Evolutionary conservation across 2,113 vertebrate species (phyloP).

Genomic region (Nothoprocta perdicaria): DNA sequence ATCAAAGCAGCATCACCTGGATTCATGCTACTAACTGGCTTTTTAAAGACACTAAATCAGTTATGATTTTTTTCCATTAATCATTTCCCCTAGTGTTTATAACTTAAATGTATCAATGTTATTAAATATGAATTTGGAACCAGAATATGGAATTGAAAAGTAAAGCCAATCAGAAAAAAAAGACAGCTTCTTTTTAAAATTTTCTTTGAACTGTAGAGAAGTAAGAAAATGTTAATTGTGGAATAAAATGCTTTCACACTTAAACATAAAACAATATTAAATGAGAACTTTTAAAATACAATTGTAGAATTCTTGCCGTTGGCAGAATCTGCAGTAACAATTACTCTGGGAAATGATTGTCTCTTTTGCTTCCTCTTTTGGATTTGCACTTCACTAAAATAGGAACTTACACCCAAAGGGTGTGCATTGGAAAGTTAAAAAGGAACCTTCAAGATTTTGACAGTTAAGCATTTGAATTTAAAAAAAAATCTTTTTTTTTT

Average conservation of each 20-base stretch:
- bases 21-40: background rate
- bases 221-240: background rate
- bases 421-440: background rate
- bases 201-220: background rate
- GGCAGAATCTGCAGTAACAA: background rate
- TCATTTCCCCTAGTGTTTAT: background rate
- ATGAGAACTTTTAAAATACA: background rate
- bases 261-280: background rate
- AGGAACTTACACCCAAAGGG: background rate
- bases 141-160: background rate
- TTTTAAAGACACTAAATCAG: background rate
- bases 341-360: background rate
- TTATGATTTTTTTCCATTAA: background rate
- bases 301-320: background rate
- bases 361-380: constrained; percentile 32
- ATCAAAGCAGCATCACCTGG: background rate
- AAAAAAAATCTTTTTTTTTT: background rate
- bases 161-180: background rate
- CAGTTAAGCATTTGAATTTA: background rate
- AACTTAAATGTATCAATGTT: background rate
- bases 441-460: background rate
- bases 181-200: background rate
- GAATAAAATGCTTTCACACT: background rate
- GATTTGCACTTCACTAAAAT: background rate
- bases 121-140: background rate